Evolutionary conservation across 2,113 vertebrate species (phyloP), one percentile per base, ranked within the genome.

Genomic region (Corythornis cristatus): DNA sequence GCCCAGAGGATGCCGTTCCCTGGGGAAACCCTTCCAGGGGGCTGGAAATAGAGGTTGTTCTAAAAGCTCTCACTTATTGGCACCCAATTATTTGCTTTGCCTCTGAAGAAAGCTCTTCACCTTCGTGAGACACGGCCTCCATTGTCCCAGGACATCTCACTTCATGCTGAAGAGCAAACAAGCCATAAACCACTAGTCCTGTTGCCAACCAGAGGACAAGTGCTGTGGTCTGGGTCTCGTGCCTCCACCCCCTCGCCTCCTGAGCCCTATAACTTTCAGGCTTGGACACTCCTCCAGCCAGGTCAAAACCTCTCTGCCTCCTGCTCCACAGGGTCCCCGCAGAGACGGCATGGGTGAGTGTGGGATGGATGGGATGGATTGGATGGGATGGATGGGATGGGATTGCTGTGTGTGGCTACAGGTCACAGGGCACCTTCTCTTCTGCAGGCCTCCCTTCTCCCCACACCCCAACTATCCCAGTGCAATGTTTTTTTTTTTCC

Each of bases 341-440:
- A 53, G 82, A 85, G 84, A 82, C 84, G 0, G 35, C 89, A 96
- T 95, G 95, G 95, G 95, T 96, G 84, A 96, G 95, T 92, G 70
- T 18, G 31, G 83, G 53, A 9, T 9, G 15, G 33, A 28, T 14
- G 58, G 68, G 42, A 56, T 42, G 60, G 56, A 56, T 42, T 51
- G 56, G 33, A 56, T 8, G 46, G 74, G 54, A 65, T 5, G 37
- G 37, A 65, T 46, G 46, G 37, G 46, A 46, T 46, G 46, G 46
- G 19, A 46, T 90, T 2, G 2, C 43, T 53, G 13, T 3, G 0
- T 31, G n/a, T 54, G 42, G 3, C 58, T 76, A n/a, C 1, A 6
- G 60, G 29, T 68, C 74, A 37, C 58, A 40, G 71, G 23, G 48
- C 42, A 33, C n/a, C n/a, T n/a, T n/a, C n/a, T n/a, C 70, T 60